These are phyloP conservation scores for Campoplex capitator DNA, from an alignment of 2,888 invertebrate genomes.

Conservation along the genomic window DNA sequence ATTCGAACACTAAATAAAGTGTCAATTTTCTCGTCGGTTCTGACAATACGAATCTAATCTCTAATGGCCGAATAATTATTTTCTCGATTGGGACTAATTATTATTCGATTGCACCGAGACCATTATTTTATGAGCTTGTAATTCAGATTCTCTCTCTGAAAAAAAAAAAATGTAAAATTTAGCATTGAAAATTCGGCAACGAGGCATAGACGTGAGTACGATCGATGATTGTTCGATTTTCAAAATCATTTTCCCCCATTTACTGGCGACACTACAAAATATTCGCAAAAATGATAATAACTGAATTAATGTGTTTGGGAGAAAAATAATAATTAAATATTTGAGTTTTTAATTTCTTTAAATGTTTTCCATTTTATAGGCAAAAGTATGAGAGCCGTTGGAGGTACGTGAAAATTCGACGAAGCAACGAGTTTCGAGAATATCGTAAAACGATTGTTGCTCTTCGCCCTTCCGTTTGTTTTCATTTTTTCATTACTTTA, in stretches of 20 bases:
- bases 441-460: conserved; percentile 44
- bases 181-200: conserved; percentile 32
- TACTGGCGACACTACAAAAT: neutral
- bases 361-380: conserved; percentile 86
- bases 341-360: neutral
- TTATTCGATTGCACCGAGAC: neutral
- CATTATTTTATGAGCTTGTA: neutral
- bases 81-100: neutral
- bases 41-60: neutral
- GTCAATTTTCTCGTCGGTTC: neutral
- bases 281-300: neutral
- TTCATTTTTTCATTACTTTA: conserved; percentile 32
- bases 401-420: conserved; percentile 87
- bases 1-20: neutral
- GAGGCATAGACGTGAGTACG: conserved; percentile 37
- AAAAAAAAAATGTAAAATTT: neutral
- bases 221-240: conserved; percentile 40
- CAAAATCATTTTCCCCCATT: conserved; percentile 28
- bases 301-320: neutral
- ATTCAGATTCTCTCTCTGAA: conserved; percentile 21
- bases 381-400: conserved; percentile 91
- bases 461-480: conserved; percentile 28
- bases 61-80: neutral
- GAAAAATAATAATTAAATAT: neutral
- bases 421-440: conserved; percentile 48